These are phyloP conservation scores for Mirounga angustirostris DNA, from an alignment of 2,113 vertebrate species.

Conservation along the genomic window DNA sequence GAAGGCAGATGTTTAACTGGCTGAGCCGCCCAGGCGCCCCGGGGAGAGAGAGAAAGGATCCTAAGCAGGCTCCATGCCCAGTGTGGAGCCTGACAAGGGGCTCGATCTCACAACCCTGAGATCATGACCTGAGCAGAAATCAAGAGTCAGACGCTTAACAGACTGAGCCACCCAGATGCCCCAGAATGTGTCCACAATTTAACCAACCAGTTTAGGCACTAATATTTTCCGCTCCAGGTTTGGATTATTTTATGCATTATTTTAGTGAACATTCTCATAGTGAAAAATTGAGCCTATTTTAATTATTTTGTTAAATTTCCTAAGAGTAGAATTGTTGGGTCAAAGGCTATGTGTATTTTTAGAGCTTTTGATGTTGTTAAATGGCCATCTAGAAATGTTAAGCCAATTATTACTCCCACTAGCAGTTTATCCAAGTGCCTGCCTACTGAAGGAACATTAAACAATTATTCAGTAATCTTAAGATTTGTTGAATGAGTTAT, in stretches of 20 bases:
- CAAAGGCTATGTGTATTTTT: not conserved
- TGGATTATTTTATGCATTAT: not conserved
- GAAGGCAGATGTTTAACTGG: too few species aligned
- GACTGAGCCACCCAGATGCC: too few species aligned
- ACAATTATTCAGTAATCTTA: not conserved
- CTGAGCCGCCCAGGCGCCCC: too few species aligned
- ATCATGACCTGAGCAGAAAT: too few species aligned
- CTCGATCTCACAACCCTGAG: too few species aligned
- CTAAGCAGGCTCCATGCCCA: too few species aligned
- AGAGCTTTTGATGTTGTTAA: slow-evolving; percentile 25
- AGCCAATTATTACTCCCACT: not conserved
- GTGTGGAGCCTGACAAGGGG: too few species aligned
- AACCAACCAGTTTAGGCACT: too few species aligned
- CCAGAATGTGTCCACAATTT: too few species aligned
- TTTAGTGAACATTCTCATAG: slow-evolving; percentile 8
- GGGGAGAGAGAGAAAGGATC: too few species aligned
- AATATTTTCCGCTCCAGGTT: not conserved
- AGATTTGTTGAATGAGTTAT: not conserved
- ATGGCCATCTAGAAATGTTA: not conserved
- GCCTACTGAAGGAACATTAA: not conserved
- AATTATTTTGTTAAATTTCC: slow-evolving; percentile 32
- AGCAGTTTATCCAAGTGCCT: not conserved
- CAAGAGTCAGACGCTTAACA: too few species aligned
- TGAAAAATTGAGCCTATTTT: slow-evolving; percentile 42
- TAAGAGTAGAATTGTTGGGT: not conserved